phyloP scores from a whole-genome alignment of 2,113 vertebrate species.

The Bolborhynchus lineola region DNA sequence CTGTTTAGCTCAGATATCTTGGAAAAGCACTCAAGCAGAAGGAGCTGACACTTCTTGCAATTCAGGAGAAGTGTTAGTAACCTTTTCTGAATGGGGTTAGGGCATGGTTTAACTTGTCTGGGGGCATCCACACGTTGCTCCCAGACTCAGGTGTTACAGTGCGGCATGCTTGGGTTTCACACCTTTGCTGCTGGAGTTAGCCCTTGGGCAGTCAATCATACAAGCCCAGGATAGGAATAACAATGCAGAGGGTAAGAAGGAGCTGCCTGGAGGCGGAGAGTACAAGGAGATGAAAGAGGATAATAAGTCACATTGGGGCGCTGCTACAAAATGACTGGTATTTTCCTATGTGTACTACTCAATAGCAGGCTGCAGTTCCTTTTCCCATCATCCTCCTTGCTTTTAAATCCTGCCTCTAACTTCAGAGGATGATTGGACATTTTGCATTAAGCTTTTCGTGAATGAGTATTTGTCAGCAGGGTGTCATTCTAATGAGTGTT shows the following conservation, averaged over 20 bases:
- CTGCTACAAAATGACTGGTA: neutral
- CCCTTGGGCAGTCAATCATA: neutral
- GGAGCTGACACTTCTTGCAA: neutral
- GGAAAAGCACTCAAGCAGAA: neutral
- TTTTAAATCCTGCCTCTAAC: neutral
- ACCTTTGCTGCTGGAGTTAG: neutral
- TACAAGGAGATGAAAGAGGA: neutral
- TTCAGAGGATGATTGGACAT: neutral
- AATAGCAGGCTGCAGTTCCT: neutral
- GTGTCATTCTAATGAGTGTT: neutral
- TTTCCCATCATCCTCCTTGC: neutral
- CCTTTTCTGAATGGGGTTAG: neutral
- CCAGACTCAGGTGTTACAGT: neutral
- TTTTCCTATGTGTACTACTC: neutral
- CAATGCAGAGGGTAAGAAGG: neutral
- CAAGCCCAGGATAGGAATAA: neutral
- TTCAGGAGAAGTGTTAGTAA: neutral
- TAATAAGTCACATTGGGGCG: neutral
- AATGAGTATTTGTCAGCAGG: neutral
- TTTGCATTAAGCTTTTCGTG: neutral
- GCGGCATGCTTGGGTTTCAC: neutral
- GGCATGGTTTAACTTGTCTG: neutral
- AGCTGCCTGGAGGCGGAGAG: neutral
- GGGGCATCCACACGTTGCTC: neutral
- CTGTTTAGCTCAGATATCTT: neutral